Evolutionary conservation across 2,888 invertebrate genomes (phyloP).

Genomic region (Apamea crenata): DNA sequence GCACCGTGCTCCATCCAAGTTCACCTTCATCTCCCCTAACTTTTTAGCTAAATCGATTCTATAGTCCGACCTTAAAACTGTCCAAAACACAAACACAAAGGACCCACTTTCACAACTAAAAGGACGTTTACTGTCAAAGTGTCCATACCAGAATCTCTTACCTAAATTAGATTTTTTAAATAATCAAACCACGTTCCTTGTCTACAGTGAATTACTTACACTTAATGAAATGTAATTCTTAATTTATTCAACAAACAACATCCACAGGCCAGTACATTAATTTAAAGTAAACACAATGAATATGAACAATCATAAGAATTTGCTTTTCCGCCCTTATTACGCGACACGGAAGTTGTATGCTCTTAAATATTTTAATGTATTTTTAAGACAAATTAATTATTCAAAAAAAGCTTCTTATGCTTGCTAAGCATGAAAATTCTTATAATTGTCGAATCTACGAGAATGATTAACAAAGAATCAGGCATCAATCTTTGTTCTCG

Average conservation of each 20-base stretch:
- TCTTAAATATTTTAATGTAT: conserved; percentile 18
- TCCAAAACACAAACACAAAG: neutral
- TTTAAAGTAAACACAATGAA: conserved; percentile 56
- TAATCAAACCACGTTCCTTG: conserved; percentile 5
- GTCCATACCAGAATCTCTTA: conserved; percentile 9
- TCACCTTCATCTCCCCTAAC: neutral
- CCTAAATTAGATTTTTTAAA: conserved; percentile 16
- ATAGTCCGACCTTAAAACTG: conserved; percentile 1
- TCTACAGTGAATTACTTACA: conserved; percentile 31
- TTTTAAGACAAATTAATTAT: conserved; percentile 31
- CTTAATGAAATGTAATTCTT: conserved; percentile 33
- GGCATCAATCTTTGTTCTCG: neutral
- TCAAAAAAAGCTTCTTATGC: neutral
- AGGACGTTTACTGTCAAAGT: conserved; percentile 11
- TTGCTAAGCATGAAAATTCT: too few relatives aligned
- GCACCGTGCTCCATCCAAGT: neutral
- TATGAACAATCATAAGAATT: conserved; percentile 50
- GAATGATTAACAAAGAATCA: neutral
- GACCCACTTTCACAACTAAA: conserved; percentile 2
- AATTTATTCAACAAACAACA: conserved; percentile 35
- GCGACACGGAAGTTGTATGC: conserved; percentile 33
- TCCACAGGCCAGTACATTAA: conserved; percentile 44
- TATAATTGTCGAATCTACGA: neutral
- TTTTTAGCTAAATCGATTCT: neutral
- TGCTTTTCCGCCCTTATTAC: conserved; percentile 31